phyloP scores from a whole-genome alignment of 2,888 invertebrate species.

The Eilema depressum region DNA sequence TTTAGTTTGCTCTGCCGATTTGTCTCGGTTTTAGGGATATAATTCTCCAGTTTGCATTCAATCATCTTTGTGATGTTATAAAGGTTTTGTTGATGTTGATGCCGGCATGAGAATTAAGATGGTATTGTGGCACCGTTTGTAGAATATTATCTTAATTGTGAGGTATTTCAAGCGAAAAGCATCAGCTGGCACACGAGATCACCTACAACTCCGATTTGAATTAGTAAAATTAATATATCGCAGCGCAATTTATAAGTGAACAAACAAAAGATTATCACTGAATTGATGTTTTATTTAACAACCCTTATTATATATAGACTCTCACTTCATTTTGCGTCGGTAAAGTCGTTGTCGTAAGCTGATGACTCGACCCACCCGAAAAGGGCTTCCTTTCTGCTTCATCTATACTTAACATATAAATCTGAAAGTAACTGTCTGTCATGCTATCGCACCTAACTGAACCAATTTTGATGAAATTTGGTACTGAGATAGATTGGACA shows the following conservation, averaged over 20 bases:
- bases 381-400: too few relatives aligned
- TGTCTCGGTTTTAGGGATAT: not conserved
- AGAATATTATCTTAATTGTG: constrained; percentile 36
- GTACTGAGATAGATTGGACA: too few relatives aligned
- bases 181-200: not conserved
- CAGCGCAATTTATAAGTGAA: constrained; percentile 46
- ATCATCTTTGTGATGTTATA: not conserved
- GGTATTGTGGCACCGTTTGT: constrained; percentile 28
- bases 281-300: constrained; percentile 42
- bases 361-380: too few relatives aligned
- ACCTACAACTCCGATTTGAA: constrained; percentile 22
- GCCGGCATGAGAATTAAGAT: not conserved
- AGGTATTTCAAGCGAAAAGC: constrained; percentile 14
- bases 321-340: not conserved
- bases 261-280: constrained; percentile 47
- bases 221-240: constrained; percentile 32
- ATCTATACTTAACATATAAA: too few relatives aligned
- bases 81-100: not conserved
- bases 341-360: too few relatives aligned
- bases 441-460: too few relatives aligned
- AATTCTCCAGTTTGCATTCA: not conserved
- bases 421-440: too few relatives aligned
- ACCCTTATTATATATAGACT: not conserved
- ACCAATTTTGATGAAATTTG: too few relatives aligned
- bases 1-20: not conserved